Percentiles rank a stretch among this genome's conserved stretches.
These are phyloP conservation scores for Sibirionetta formosa DNA, from an alignment of 2,797 vertebrate genomes.

Conservation along the genomic window DNA sequence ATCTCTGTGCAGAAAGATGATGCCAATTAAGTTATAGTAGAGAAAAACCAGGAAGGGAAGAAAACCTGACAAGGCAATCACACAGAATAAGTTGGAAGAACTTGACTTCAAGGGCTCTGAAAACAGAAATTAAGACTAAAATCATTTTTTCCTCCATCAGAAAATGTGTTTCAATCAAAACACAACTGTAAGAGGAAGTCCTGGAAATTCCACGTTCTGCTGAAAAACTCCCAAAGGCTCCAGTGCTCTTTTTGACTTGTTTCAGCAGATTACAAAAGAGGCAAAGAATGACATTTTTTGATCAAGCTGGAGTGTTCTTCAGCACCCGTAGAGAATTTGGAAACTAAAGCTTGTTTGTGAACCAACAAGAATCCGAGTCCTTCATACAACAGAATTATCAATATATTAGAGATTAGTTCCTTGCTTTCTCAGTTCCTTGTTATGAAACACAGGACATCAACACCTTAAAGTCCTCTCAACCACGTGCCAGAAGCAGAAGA, in stretches of 20 bases:
- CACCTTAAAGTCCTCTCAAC: neutral
- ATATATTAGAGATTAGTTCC: neutral
- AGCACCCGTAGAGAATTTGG: neutral
- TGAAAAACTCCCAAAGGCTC: neutral
- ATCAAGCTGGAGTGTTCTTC: neutral
- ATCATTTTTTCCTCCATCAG: neutral
- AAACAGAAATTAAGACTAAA: neutral
- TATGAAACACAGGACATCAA: constrained; percentile 21
- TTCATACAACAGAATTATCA: constrained; percentile 4
- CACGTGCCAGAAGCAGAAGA: neutral
- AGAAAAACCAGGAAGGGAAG: neutral
- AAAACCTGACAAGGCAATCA: neutral
- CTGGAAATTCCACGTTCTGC: neutral
- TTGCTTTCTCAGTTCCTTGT: neutral
- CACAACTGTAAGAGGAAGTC: neutral
- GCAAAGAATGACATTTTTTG: neutral
- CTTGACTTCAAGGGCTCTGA: neutral
- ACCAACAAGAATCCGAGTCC: neutral
- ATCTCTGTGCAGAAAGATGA: fast-evolving
- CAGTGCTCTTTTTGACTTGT: neutral
- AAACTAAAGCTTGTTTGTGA: neutral
- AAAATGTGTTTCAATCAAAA: neutral
- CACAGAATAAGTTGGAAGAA: neutral
- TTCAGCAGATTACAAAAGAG: neutral
- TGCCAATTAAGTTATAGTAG: neutral